A percentile compares a stretch with the other conserved stretches of the same genome.
These are phyloP conservation scores for Drosophila neonasuta DNA, from an alignment of 2,888 invertebrate genomes.

Conservation along the genomic window DNA sequence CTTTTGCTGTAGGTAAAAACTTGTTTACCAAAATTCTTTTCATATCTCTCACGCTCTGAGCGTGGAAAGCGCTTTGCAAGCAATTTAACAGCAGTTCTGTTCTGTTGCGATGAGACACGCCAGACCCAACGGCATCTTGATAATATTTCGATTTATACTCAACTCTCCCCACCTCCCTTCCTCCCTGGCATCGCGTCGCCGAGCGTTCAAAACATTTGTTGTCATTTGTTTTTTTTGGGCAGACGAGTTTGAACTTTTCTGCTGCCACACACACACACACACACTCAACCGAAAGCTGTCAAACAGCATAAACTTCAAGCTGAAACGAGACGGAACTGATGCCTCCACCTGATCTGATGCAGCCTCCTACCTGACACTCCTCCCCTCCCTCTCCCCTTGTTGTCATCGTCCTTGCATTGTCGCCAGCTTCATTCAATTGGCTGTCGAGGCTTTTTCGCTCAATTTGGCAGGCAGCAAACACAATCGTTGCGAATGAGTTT, in stretches of 20 bases:
- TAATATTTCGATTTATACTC: conserved; percentile 77
- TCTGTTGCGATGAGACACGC: conserved; percentile 34
- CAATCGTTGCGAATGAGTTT: conserved; percentile 65
- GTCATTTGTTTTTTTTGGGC: conserved; percentile 44
- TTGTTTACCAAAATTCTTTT: conserved; percentile 63
- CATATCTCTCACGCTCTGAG: conserved; percentile 9
- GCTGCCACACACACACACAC: conserved; percentile 36
- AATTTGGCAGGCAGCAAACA: conserved; percentile 64
- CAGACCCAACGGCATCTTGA: conserved; percentile 72
- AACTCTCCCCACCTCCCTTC: conserved; percentile 2
- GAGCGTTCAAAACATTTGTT: conserved; percentile 21
- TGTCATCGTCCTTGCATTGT: not conserved
- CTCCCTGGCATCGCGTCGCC: not conserved
- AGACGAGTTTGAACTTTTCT: conserved; percentile 56
- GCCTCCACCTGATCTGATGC: conserved; percentile 66
- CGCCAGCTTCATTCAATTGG: conserved; percentile 24
- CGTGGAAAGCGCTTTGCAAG: conserved; percentile 29
- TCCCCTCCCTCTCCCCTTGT: not conserved
- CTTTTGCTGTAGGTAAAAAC: conserved; percentile 47
- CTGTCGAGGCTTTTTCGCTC: conserved; percentile 74
- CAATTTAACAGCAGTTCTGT: conserved; percentile 46
- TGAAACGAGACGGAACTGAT: conserved; percentile 76
- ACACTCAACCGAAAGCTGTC: conserved; percentile 60
- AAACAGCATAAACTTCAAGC: conserved; percentile 76
- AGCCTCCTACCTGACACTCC: conserved; percentile 10